These are phyloP conservation scores for Reinhardtius hippoglossoides DNA, from an alignment of 2,113 vertebrate species.

Conservation along the genomic window DNA sequence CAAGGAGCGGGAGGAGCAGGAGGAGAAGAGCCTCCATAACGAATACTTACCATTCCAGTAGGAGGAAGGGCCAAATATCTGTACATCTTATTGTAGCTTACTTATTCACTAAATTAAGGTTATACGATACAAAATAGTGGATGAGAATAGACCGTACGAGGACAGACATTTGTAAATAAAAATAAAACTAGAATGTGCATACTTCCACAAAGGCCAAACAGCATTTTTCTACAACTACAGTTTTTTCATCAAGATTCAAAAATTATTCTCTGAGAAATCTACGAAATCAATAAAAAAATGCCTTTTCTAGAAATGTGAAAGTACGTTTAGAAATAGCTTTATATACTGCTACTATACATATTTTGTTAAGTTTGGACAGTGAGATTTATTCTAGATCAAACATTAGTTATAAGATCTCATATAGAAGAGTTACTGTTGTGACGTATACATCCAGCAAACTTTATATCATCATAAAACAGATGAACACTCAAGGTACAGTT, in stretches of 20 bases:
- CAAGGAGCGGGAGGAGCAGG: neutral
- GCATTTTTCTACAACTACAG: no score
- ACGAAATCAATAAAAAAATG: no score
- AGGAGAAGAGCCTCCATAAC: neutral
- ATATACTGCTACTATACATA: neutral
- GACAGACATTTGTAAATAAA: no score
- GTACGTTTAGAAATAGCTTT: neutral
- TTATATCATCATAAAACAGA: constrained; percentile 42
- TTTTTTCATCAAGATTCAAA: no score
- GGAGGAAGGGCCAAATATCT: neutral
- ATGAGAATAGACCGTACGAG: no score
- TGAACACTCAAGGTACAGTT: neutral
- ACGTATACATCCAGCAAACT: constrained; percentile 1
- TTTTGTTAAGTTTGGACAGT: constrained; percentile 1
- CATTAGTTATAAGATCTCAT: neutral
- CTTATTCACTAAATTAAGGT: neutral
- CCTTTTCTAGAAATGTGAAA: no score
- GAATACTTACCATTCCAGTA: neutral
- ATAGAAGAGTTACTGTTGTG: constrained; percentile 10
- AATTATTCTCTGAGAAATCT: no score
- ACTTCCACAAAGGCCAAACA: no score
- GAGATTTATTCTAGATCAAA: neutral
- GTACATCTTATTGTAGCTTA: neutral
- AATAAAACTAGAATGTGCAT: no score
- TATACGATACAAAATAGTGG: neutral